Percentiles rank a stretch among this genome's conserved stretches.
Conservation (phyloP, 2,888 invertebrate genomes). For the Pterostichus madidus region DNA sequence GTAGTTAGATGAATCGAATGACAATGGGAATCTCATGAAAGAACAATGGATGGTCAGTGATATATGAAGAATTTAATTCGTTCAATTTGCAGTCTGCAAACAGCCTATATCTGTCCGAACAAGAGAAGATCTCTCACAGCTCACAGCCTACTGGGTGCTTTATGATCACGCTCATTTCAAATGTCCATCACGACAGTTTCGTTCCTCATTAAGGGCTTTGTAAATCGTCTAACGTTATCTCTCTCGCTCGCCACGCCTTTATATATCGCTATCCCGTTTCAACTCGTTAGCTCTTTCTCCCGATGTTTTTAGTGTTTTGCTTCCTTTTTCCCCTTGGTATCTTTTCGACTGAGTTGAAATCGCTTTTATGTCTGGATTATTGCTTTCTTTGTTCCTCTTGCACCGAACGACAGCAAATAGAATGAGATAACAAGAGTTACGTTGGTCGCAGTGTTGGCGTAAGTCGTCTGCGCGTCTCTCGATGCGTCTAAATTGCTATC, state of each 20-base stretch:
- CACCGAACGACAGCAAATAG: constrained; percentile 40
- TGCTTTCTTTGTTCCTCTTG: constrained; percentile 53
- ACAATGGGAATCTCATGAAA: neutral
- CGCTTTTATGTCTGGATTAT: constrained; percentile 65
- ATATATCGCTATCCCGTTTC: constrained; percentile 67
- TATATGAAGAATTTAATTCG: constrained; percentile 38
- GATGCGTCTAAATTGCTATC: constrained; percentile 73
- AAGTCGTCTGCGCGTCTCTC: constrained; percentile 69
- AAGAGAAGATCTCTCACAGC: constrained; percentile 44
- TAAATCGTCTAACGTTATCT: constrained; percentile 77
- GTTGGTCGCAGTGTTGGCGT: constrained; percentile 47
- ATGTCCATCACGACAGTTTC: constrained; percentile 84
- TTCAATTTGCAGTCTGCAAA: constrained; percentile 75
- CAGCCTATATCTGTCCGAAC: constrained; percentile 74
- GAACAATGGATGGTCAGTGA: constrained; percentile 46
- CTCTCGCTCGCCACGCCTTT: constrained; percentile 62
- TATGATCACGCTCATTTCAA: constrained; percentile 79
- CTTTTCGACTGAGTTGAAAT: constrained; percentile 71
- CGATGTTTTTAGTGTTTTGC: constrained; percentile 70
- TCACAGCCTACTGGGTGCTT: constrained; percentile 70
- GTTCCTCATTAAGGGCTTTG: constrained; percentile 82
- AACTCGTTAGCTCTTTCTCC: constrained; percentile 69
- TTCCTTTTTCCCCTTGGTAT: constrained; percentile 70
- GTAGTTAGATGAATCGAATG: neutral
- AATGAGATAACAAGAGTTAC: constrained; percentile 52